Conservation (phyloP, 2,113 vertebrate species). For the Origma solitaria region DNA sequence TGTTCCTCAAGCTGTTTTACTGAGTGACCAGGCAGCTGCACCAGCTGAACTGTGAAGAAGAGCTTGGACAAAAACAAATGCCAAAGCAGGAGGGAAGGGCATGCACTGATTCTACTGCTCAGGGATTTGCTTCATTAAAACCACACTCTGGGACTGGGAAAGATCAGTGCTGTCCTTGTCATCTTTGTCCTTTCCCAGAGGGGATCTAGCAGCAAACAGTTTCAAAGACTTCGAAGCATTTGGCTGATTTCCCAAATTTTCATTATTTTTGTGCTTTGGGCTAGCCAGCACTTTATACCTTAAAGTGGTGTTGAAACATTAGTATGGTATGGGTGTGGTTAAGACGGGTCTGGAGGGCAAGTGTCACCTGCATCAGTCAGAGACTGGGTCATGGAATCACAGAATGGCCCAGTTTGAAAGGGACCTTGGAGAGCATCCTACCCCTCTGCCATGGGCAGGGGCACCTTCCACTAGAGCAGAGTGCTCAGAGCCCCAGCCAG, state of each 20-base stretch:
- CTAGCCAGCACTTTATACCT: neutral
- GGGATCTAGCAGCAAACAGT: neutral
- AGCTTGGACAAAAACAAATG: conserved; percentile 33
- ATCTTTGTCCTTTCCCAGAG: neutral
- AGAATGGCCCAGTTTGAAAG: neutral
- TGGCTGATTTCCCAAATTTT: neutral
- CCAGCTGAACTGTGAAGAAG: conserved; percentile 12
- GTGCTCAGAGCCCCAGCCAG: neutral
- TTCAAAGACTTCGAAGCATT: neutral
- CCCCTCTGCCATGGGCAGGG: neutral
- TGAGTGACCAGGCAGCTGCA: neutral
- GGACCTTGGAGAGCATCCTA: neutral
- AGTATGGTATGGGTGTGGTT: neutral
- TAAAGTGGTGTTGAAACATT: neutral
- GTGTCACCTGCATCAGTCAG: neutral
- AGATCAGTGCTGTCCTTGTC: neutral
- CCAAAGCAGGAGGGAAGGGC: conserved; percentile 19
- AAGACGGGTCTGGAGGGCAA: neutral
- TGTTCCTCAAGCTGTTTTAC: neutral
- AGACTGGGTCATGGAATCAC: neutral
- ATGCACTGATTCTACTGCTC: conserved; percentile 22
- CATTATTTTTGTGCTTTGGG: neutral
- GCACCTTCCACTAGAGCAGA: neutral
- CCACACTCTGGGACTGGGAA: neutral
- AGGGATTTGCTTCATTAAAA: neutral